Evolutionary conservation across 2,113 vertebrate genomes (phyloP), one percentile per base, ranked within the genome.

Genomic region (Hylia prasina): DNA sequence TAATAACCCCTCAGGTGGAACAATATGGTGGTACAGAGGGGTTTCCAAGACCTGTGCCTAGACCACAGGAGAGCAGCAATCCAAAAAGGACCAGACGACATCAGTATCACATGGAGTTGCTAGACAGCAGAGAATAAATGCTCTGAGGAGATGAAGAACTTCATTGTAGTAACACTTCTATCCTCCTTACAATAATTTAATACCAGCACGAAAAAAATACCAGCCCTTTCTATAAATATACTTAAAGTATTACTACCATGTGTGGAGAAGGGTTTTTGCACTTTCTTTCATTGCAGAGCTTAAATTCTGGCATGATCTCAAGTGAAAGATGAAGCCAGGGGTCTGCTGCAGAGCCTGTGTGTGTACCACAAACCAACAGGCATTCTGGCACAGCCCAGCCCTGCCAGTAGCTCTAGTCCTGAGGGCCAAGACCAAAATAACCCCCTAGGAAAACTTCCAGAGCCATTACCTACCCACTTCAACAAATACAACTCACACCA

Each of bases 401-500:
- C 61, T 27, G 37, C 42, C 82, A 91, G 73, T 70, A 90, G 68
- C 91, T 87, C 57, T 89, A 60, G 39, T 84, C 50, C 58, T 47
- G 45, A 69, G 54, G 85, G 66, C 61, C 87, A 89, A 45, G 30
- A 93, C 65, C 50, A 78, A 96, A 97, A 96, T 82, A 97, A 85
- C 18, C 66, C 44, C 15, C 25, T 90, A 70, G 71, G 82, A 96
- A 95, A 94, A 63, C 51, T 78, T 93, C 48, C 57, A 63, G 31
- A 90, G 53, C 39, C 35, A 48, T 68, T 56, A 84, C 35, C 24
- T 63, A 89, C n/a, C 23, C 56, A 48, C 20, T 75, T 88, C 15
- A 69, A 28, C 31, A 87, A 58, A 57, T 58, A 54, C 35, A 85
- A 45, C 56, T 87, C 5, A 3, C 33, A 31, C 10, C n/a, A 7